Percentiles rank a stretch among this genome's conserved stretches.
Conservation (phyloP, 1,140 invertebrate genomes). For the Diuraphis noxia region DNA sequence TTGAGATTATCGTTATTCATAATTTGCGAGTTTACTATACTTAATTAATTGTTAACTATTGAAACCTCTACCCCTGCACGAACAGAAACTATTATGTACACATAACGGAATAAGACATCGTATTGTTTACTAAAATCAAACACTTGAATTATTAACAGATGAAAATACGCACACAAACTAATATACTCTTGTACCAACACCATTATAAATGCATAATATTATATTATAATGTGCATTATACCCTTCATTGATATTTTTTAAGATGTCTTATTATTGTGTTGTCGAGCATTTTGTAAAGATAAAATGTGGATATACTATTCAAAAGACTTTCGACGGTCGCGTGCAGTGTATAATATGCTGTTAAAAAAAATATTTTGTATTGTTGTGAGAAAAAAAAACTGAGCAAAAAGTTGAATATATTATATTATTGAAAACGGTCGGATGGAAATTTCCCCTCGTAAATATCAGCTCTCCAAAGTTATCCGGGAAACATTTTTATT, state of each 20-base stretch:
- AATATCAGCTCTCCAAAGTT: slow-evolving; percentile 1
- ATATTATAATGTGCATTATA: background rate
- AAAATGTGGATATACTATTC: slow-evolving; percentile 18
- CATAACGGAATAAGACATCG: background rate
- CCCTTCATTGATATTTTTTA: slow-evolving; percentile 3
- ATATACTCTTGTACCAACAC: background rate
- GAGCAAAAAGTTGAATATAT: slow-evolving; percentile 27
- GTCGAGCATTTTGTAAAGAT: background rate
- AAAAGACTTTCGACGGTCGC: background rate
- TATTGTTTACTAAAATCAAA: background rate
- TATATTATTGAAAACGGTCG: slow-evolving; percentile 25
- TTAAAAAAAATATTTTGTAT: background rate
- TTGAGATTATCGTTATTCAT: too few species aligned
- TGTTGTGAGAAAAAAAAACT: slow-evolving; percentile 14
- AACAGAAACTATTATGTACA: background rate
- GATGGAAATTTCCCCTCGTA: slow-evolving; percentile 12
- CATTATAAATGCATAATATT: background rate
- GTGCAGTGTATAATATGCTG: background rate
- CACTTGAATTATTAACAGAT: background rate
- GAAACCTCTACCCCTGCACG: background rate
- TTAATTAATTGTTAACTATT: background rate
- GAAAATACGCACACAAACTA: background rate
- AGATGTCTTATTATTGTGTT: background rate
- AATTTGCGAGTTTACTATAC: too few species aligned
- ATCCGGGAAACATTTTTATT: slow-evolving; percentile 27